Evolutionary conservation across 2,888 invertebrate species (phyloP), one percentile per base, ranked within the genome.

Genomic region (Trichopoda pennipes): DNA sequence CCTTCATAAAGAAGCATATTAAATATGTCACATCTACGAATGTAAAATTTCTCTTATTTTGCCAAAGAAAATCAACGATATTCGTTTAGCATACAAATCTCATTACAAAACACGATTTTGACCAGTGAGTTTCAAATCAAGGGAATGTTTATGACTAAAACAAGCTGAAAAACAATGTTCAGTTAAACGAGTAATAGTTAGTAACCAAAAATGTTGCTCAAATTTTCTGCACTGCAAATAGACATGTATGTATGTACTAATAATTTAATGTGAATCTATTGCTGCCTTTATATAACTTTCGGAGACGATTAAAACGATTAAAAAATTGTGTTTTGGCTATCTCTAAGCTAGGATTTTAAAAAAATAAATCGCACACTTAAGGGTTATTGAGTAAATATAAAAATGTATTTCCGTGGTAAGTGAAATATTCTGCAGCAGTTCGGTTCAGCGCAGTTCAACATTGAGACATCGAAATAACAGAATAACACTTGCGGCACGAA

Each of bases 311-410:
- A 64, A 58, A 64, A 58, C 58, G 66, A 58, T 70, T 75, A 42
- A 68, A 64, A 64, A 70, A 61, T 21, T 21, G 32, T 16, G 19
- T 63, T 19, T 44, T 60, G 14, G 38, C 3, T 35, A 6, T n/a
- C 21, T n/a, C n/a, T n/a, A 70, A 74, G 74, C 69, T 75, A 69
- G 64, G 63, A 75, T 51, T 70, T 58, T 56, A 68, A 69, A 49
- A 17, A 14, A 58, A 23, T 49, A 66, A 28, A 38, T 17, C 38
- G 63, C 19, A 56, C 42, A 56, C 63, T 74, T 56, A 21, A 56
- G 49, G 56, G 64, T 49, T 63, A 61, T 49, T 69, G 58, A 53
- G 51, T 70, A 53, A 75, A 68, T 68, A 70, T 47, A 32, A 60
- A 72, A 56, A 58, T 56, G 56, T 42, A 75, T 70, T 64, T 56